These are phyloP conservation scores for Oryzias curvinotus DNA, from an alignment of 2,113 vertebrate species.

Conservation along the genomic window DNA sequence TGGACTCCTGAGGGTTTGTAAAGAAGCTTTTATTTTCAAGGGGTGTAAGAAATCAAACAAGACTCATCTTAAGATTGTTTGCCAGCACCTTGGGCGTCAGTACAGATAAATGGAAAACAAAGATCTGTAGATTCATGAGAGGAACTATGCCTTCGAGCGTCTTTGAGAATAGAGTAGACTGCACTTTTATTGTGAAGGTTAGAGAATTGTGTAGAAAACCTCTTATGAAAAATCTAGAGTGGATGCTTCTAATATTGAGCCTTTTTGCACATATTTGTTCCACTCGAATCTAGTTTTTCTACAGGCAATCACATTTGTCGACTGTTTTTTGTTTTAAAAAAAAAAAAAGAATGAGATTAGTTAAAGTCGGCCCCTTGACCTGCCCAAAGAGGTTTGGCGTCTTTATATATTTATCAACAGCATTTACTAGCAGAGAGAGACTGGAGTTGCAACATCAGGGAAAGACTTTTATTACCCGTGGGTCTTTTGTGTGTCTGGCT, in stretches of 20 bases:
- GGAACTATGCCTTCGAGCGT: constrained; percentile 9
- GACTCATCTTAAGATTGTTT: neutral
- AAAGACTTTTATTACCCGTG: constrained; percentile 56
- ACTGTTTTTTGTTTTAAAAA: constrained; percentile 10
- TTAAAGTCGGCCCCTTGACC: constrained; percentile 28
- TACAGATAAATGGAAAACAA: constrained; percentile 7
- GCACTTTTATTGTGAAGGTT: constrained; percentile 40
- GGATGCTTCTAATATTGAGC: constrained; percentile 47
- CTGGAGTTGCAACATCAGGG: constrained; percentile 54
- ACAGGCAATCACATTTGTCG: neutral
- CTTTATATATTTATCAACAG: constrained; percentile 67
- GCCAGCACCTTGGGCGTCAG: constrained; percentile 4
- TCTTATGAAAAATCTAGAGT: constrained; percentile 33
- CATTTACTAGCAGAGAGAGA: constrained; percentile 55
- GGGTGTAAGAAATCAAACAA: neutral
- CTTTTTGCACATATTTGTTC: constrained; percentile 23
- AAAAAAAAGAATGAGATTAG: constrained; percentile 31
- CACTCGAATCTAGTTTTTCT: constrained; percentile 6
- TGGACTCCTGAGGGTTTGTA: no score
- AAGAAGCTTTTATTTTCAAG: no score
- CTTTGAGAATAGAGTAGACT: constrained; percentile 12
- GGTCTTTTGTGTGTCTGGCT: constrained; percentile 56
- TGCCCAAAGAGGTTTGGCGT: constrained; percentile 35
- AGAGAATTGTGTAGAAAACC: constrained; percentile 15
- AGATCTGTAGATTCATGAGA: neutral